Base-by-base conservation (phyloP, 1,140 invertebrate genomes). In the Arion vulgaris region DNA sequence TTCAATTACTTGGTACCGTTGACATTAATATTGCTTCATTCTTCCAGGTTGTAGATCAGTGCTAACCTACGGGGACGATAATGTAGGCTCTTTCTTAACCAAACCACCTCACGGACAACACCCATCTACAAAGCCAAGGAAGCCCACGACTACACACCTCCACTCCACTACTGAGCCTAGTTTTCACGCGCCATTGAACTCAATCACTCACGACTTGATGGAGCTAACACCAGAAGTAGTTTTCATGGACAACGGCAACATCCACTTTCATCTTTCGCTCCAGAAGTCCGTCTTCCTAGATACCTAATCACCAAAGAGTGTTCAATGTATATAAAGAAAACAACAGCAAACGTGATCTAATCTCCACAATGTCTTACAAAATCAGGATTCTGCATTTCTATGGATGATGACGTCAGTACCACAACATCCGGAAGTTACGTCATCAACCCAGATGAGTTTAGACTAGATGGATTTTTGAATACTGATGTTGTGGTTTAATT, bases 361-460 rank as follows among this genome's bases (percentile, higher is more conserved):
- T 57, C 81, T 23, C 78, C 82, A 28, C 75, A 11, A 32, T 53
- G 82, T 41, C 81, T 23, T 78, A n/a, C 41, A 28, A 28, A 19
- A 51, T 17, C 80, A 71, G 73, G 38, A 38, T 62, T 79, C 77
- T 13, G 68, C 36, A 34, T 77, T 0, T 85, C 83, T 4, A 0
- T 82, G 68, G 87, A 88, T 34, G 87, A 88, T 51, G 87, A 88
- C 79, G 86, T 83, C 32, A 86, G 84, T n/a, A 88, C 87, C 11
- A 88, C 87, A 13, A 88, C 87, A 26, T 88, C 87, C 57, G 87
- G 87, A 28, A 88, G 87, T 80, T 88, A 88, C 81, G 85, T 86
- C 15, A 83, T 88, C 57, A 87, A 85, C 74, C 84, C 85, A 0
- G 87, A 88, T 23, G 87, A 88, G 19, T 36, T 87, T 5, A 80